Conservation (phyloP, 2,888 invertebrate species). For the Lamellibrachia columna region DNA sequence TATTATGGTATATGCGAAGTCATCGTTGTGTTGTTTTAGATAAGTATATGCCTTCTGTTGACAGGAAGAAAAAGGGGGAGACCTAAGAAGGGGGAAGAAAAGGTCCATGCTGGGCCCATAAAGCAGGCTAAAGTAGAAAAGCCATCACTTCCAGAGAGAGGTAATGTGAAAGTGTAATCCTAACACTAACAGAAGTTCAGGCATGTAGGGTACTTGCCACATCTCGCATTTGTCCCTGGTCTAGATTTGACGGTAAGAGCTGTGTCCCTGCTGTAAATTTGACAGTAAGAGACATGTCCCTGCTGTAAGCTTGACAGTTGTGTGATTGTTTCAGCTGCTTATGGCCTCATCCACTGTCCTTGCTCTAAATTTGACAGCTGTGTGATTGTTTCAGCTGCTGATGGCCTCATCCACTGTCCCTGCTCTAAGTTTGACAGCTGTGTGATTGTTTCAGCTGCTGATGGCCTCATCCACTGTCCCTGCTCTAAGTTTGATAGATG, state of each 20-base stretch:
- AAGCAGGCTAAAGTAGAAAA: not conserved
- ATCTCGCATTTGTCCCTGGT: not conserved
- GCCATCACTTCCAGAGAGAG: constrained; percentile 45
- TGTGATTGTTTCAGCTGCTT: constrained; percentile 30
- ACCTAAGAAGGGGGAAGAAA: constrained; percentile 48
- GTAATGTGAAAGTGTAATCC: constrained; percentile 36
- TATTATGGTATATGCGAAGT: not conserved
- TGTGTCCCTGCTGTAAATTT: not conserved
- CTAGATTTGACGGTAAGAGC: not conserved
- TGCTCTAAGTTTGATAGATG: too few species aligned
- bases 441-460: constrained; percentile 51
- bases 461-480: too few species aligned
- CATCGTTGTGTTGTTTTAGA: not conserved
- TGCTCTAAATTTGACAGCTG: too few species aligned
- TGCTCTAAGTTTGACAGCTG: too few species aligned
- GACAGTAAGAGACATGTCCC: not conserved
- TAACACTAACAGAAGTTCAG: not conserved
- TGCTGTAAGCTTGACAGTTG: too few species aligned
- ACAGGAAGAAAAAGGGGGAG: constrained; percentile 50
- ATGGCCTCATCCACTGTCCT: constrained; percentile 48
- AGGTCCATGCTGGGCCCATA: constrained; percentile 37
- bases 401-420: too few species aligned
- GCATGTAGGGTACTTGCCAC: not conserved
- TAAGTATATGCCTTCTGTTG: not conserved
- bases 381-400: constrained; percentile 50